A percentile compares a stretch with the other conserved stretches of the same genome.
These are phyloP conservation scores for Zosterops lateralis DNA, from an alignment of 2,113 vertebrate genomes.

Conservation along the genomic window DNA sequence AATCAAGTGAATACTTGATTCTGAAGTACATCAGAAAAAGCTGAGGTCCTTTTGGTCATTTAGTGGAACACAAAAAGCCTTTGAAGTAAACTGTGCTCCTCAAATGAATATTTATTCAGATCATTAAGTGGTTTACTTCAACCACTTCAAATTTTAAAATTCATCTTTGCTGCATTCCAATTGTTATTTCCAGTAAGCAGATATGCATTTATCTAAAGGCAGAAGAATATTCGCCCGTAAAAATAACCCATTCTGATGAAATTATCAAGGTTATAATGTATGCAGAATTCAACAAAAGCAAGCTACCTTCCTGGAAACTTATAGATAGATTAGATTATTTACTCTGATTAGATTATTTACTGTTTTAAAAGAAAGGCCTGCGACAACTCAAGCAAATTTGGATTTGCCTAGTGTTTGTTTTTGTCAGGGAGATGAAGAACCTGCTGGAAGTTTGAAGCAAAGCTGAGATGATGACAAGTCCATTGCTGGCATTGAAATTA, in stretches of 20 bases:
- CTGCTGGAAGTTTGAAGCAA: neutral
- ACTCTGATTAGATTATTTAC: neutral
- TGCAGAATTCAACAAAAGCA: neutral
- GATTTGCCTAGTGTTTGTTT: neutral
- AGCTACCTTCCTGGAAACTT: neutral
- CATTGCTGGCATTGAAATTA: neutral
- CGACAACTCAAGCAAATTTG: neutral
- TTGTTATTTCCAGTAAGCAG: neutral
- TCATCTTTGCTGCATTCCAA: neutral
- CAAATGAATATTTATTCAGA: constrained; percentile 1
- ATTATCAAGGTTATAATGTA: neutral
- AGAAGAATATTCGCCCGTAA: neutral
- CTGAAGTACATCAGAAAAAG: neutral
- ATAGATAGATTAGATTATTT: neutral
- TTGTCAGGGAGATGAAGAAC: neutral
- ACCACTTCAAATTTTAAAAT: neutral
- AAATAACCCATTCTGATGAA: neutral
- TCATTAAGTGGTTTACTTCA: neutral
- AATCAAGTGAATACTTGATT: neutral
- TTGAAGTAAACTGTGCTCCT: neutral
- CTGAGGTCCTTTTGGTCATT: neutral
- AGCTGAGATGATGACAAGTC: neutral
- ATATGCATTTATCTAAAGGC: neutral
- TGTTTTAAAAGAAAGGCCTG: neutral
- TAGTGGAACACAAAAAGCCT: neutral